These are phyloP conservation scores for Glyphotaelius pellucidus DNA, from an alignment of 2,888 invertebrate genomes.

Conservation along the genomic window DNA sequence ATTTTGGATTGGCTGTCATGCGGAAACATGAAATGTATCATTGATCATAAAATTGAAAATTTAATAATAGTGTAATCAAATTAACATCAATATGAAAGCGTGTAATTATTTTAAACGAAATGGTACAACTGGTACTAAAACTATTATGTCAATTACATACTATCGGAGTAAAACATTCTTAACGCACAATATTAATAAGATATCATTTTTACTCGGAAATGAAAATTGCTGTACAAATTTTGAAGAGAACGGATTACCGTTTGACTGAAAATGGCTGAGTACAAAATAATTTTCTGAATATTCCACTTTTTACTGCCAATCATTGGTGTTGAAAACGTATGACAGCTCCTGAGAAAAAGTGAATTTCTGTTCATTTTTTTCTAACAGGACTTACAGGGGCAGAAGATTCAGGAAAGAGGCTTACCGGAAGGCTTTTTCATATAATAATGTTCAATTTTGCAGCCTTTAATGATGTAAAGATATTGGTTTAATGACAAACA, in stretches of 20 bases:
- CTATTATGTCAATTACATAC: not conserved
- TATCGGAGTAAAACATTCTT: not conserved
- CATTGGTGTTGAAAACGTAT: slow-evolving; percentile 44
- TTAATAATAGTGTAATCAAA: too few relatives aligned
- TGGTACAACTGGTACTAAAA: too few relatives aligned
- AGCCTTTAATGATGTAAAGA: not conserved
- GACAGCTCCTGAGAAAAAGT: slow-evolving; percentile 43
- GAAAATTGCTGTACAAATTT: not conserved
- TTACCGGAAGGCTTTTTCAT: slow-evolving; percentile 17
- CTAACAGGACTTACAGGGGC: not conserved
- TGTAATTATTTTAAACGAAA: too few relatives aligned
- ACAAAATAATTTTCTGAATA: slow-evolving; percentile 14
- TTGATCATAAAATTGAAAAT: too few relatives aligned
- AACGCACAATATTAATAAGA: not conserved
- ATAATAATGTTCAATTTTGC: not conserved
- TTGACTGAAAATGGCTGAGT: not conserved
- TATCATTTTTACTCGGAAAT: not conserved
- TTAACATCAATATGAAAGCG: too few relatives aligned
- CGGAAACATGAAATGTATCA: too few relatives aligned
- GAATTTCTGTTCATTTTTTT: slow-evolving; percentile 22
- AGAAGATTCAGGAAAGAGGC: not conserved
- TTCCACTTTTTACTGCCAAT: slow-evolving; percentile 46
- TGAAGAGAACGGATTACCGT: not conserved
- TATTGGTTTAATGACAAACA: too few relatives aligned
- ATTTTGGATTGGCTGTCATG: too few relatives aligned